These are phyloP conservation scores for Drosophila paramelanica DNA, from an alignment of 2,888 invertebrate genomes.

Conservation along the genomic window DNA sequence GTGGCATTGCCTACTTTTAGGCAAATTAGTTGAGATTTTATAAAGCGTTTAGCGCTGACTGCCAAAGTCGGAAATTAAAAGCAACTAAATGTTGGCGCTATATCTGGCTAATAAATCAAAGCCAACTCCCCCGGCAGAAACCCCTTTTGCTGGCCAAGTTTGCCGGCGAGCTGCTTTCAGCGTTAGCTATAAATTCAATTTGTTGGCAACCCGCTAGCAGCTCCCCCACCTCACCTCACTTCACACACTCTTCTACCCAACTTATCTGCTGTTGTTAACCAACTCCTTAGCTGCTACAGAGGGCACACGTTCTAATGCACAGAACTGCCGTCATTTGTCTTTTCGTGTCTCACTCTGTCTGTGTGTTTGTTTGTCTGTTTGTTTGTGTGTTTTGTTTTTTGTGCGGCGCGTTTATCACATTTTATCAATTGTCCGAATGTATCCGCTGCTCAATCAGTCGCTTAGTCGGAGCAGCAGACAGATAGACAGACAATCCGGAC, in stretches of 20 bases:
- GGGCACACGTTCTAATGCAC: constrained; percentile 60
- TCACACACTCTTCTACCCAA: background rate
- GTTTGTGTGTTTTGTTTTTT: constrained; percentile 9
- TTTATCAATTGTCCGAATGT: constrained; percentile 78
- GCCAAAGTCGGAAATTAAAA: constrained; percentile 75
- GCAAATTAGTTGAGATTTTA: constrained; percentile 67
- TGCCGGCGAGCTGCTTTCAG: constrained; percentile 46
- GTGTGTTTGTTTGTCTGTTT: constrained; percentile 9
- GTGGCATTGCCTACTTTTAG: constrained; percentile 66
- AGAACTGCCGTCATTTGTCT: constrained; percentile 75
- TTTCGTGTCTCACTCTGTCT: constrained; percentile 21
- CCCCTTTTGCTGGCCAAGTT: constrained; percentile 5
- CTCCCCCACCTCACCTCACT: constrained; percentile 1
- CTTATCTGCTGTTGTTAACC: background rate
- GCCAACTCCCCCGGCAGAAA: constrained; percentile 22
- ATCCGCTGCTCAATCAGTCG: constrained; percentile 73
- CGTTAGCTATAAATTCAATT: constrained; percentile 75
- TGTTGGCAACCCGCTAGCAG: constrained; percentile 54
- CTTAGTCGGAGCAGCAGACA: constrained; percentile 6
- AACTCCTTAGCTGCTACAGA: constrained; percentile 37
- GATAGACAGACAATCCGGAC: constrained; percentile 22
- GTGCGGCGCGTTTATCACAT: constrained; percentile 69
- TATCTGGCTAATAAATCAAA: constrained; percentile 74
- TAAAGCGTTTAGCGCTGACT: constrained; percentile 54
- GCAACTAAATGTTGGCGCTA: constrained; percentile 62